Evolutionary conservation across 2,888 invertebrate species (phyloP).

Genomic region (Diplolepis rosae): DNA sequence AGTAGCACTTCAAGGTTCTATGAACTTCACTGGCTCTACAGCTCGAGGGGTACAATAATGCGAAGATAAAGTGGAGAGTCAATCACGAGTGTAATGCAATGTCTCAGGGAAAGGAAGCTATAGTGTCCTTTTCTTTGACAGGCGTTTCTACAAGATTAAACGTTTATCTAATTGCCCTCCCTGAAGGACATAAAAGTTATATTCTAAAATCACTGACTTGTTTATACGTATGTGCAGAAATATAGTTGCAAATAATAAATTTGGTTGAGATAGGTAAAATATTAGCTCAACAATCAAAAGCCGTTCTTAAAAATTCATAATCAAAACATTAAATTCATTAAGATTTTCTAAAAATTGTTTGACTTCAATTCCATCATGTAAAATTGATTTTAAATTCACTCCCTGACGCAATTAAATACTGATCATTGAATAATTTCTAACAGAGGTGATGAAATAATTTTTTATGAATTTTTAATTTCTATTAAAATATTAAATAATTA

Average conservation of each 20-base stretch:
- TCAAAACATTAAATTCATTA: too few relatives aligned
- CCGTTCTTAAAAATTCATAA: too few relatives aligned
- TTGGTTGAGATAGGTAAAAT: too few relatives aligned
- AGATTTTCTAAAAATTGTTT: too few relatives aligned
- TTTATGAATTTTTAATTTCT: not conserved
- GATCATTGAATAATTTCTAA: slow-evolving; percentile 8
- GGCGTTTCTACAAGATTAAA: slow-evolving; percentile 10
- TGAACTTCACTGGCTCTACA: slow-evolving; percentile 16
- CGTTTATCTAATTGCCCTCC: not conserved
- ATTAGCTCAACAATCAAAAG: too few relatives aligned
- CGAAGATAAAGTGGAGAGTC: slow-evolving; percentile 12
- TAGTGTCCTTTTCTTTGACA: not conserved
- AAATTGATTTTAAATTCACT: not conserved
- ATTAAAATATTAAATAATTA: not conserved
- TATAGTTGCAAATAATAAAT: too few relatives aligned
- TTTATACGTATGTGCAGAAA: too few relatives aligned
- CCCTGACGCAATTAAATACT: not conserved
- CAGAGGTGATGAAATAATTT: slow-evolving; percentile 4
- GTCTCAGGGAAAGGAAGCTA: not conserved
- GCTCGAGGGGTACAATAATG: slow-evolving; percentile 14
- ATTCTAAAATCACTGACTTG: too few relatives aligned
- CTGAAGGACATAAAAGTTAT: too few relatives aligned
- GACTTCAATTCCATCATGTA: not conserved
- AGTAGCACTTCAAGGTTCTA: slow-evolving; percentile 10
- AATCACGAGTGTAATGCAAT: slow-evolving; percentile 17